Evolutionary conservation across 2,797 vertebrate species (phyloP).

Genomic region (Enteromius mattozi): DNA sequence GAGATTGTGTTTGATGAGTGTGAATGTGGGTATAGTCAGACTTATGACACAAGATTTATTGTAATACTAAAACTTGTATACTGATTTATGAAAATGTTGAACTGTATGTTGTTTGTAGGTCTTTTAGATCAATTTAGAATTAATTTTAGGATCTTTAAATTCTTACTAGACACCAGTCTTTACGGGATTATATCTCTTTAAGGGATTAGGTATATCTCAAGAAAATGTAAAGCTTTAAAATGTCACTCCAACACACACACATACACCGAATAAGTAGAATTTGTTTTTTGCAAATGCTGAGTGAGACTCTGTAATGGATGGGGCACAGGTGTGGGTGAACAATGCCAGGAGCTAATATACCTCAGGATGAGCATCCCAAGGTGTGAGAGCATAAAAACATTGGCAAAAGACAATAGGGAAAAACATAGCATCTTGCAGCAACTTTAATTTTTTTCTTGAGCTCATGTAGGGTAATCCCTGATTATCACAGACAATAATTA

Average conservation of each 20-base stretch:
- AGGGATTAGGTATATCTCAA: background rate
- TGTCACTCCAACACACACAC: background rate
- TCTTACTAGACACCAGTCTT: background rate
- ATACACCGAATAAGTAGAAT: background rate
- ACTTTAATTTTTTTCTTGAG: background rate
- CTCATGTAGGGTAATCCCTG: background rate
- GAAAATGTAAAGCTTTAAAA: conserved; percentile 5
- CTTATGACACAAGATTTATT: conserved; percentile 6
- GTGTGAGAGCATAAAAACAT: background rate
- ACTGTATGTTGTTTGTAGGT: background rate
- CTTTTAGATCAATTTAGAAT: background rate
- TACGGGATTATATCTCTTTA: background rate
- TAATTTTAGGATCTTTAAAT: background rate
- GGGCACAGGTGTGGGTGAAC: background rate
- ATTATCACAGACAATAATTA: background rate
- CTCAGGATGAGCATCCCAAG: background rate
- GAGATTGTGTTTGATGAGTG: background rate
- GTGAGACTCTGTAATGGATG: background rate
- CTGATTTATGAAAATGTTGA: background rate
- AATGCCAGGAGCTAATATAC: background rate
- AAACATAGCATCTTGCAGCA: background rate
- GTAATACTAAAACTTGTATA: background rate
- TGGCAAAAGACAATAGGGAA: background rate
- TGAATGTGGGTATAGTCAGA: background rate
- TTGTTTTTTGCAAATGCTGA: background rate